Evolutionary conservation across 2,113 vertebrate genomes (phyloP).

Genomic region (Rynchops niger): DNA sequence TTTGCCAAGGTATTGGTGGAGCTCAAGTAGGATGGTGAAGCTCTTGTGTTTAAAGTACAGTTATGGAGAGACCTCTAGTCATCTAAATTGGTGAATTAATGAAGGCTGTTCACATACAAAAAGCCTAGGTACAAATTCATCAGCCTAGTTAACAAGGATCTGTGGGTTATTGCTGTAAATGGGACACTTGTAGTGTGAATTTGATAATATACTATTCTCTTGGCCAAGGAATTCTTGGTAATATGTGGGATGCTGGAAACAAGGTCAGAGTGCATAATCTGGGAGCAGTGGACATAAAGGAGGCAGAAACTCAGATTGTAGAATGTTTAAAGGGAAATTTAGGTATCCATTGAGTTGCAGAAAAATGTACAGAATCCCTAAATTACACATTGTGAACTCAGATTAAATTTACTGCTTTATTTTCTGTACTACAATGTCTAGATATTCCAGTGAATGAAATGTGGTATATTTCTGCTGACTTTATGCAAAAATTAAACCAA

Average conservation of each 20-base stretch:
- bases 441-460: background rate
- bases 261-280: background rate
- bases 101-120: background rate
- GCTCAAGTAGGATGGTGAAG: background rate
- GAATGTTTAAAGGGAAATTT: background rate
- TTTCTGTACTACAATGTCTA: background rate
- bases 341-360: background rate
- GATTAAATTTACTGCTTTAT: background rate
- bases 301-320: background rate
- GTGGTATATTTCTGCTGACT: background rate
- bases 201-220: background rate
- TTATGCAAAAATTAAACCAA: background rate
- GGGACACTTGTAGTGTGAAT: background rate
- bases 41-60: background rate
- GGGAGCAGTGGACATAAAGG: background rate
- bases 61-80: background rate
- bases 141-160: background rate
- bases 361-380: background rate
- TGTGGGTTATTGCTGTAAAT: background rate
- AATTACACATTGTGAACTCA: background rate
- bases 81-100: background rate
- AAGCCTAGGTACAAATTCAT: background rate
- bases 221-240: background rate
- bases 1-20: background rate
- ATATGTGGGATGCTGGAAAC: background rate